Evolutionary conservation across 2,113 vertebrate genomes (phyloP).

Genomic region (Cavia aperea): DNA sequence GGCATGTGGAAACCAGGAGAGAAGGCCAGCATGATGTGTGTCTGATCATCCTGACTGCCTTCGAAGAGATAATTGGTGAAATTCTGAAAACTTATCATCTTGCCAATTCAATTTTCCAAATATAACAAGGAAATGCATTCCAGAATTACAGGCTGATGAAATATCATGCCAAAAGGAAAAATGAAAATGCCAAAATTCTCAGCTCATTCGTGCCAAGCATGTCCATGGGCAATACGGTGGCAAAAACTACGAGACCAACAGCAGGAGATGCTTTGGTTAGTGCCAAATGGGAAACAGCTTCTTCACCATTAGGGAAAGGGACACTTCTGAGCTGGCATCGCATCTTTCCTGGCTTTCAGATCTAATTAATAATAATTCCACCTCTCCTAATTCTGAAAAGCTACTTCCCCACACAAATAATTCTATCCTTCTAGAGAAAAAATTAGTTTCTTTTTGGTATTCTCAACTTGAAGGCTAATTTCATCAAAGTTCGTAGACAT

Average conservation of each 20-base stretch:
- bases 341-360: background rate
- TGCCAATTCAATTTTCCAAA: slow-evolving; percentile 62
- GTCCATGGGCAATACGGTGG: slow-evolving; percentile 42
- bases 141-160: slow-evolving; percentile 62
- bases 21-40: background rate
- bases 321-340: background rate
- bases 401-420: background rate
- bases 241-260: background rate
- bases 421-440: slow-evolving; percentile 12
- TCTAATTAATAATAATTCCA: background rate
- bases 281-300: background rate
- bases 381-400: background rate
- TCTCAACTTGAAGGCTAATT: slow-evolving; percentile 27
- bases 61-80: background rate
- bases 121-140: slow-evolving; percentile 42
- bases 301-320: background rate
- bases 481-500: background rate
- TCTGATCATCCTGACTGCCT: background rate
- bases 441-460: slow-evolving; percentile 20
- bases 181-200: slow-evolving; percentile 60
- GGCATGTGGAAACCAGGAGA: background rate
- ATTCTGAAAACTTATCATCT: slow-evolving; percentile 63
- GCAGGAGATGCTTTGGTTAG: background rate
- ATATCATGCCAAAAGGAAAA: slow-evolving; percentile 58
- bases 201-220: slow-evolving; percentile 42